Evolutionary conservation across 1,140 invertebrate species (phyloP).

Genomic region (Euura lappo): DNA sequence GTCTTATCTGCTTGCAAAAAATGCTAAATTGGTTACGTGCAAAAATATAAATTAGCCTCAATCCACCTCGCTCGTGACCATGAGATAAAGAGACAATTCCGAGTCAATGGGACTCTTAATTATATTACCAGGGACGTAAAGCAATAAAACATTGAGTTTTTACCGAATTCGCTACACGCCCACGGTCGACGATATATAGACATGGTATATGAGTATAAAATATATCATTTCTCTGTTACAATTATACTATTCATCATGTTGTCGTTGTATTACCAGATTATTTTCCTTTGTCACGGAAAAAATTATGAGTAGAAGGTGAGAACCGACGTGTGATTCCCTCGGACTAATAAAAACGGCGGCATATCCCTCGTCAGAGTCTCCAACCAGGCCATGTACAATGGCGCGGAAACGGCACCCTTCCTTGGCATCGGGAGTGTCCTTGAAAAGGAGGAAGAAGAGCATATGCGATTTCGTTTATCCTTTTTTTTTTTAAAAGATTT

Average conservation of each 20-base stretch:
- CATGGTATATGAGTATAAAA: neutral
- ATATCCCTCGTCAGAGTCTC: conserved; percentile 87
- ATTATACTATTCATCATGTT: neutral
- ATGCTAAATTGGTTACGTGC: neutral
- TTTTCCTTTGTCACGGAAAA: neutral
- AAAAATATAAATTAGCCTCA: neutral
- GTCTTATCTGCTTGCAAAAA: neutral
- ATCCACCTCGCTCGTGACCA: neutral
- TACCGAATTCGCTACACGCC: neutral
- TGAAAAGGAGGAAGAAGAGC: neutral
- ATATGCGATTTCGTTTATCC: too few species aligned
- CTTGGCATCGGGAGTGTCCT: conserved; percentile 93
- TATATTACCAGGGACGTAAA: neutral
- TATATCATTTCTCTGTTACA: neutral
- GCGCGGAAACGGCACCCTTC: conserved; percentile 85
- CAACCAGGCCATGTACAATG: conserved; percentile 94
- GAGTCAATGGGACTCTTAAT: neutral
- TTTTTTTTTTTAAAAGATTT: too few species aligned
- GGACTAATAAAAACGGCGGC: conserved; percentile 89
- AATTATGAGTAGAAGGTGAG: conserved; percentile 95
- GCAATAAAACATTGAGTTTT: neutral
- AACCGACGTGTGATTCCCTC: conserved; percentile 95
- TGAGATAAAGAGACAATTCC: neutral
- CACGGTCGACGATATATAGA: neutral
- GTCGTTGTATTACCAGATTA: neutral